Conservation (phyloP, 2,797 vertebrate genomes). For the Ptychadena robeensis region DNA sequence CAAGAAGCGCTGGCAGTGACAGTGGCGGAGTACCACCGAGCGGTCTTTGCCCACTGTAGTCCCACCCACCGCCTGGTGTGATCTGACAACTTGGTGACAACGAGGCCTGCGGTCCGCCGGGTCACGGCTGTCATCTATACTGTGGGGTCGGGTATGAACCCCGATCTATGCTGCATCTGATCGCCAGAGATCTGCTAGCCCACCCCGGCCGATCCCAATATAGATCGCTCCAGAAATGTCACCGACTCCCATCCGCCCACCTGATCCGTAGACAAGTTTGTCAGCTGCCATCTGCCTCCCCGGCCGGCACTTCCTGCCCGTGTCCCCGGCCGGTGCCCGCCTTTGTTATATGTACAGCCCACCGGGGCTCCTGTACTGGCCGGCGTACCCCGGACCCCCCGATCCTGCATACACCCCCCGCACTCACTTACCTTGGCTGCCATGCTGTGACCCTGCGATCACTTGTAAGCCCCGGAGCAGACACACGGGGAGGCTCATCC, state of each 20-base stretch:
- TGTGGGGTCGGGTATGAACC: too few relatives aligned
- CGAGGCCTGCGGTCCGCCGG: neutral
- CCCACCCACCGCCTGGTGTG: neutral
- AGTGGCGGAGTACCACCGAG: neutral
- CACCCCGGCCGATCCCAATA: neutral
- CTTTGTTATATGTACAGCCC: too few relatives aligned
- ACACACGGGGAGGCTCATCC: neutral
- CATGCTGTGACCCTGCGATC: conserved; percentile 45
- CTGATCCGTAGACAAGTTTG: neutral
- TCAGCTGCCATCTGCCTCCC: neutral
- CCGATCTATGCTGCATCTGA: too few relatives aligned
- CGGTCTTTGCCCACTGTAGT: conserved; percentile 5
- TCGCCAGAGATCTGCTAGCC: too few relatives aligned
- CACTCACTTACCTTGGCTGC: conserved; percentile 52
- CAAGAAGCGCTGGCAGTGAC: neutral
- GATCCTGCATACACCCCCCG: too few relatives aligned
- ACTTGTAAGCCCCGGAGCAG: conserved; percentile 40
- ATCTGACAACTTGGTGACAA: conserved; percentile 9
- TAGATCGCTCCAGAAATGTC: neutral
- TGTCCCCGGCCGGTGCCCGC: neutral
- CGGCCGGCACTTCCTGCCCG: conserved; percentile 9
- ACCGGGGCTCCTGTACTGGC: neutral
- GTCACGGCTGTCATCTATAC: too few relatives aligned
- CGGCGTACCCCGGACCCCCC: neutral
- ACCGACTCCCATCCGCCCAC: neutral